Evolutionary conservation across 2,888 invertebrate genomes (phyloP).

Genomic region (Oscheius myriophilus): DNA sequence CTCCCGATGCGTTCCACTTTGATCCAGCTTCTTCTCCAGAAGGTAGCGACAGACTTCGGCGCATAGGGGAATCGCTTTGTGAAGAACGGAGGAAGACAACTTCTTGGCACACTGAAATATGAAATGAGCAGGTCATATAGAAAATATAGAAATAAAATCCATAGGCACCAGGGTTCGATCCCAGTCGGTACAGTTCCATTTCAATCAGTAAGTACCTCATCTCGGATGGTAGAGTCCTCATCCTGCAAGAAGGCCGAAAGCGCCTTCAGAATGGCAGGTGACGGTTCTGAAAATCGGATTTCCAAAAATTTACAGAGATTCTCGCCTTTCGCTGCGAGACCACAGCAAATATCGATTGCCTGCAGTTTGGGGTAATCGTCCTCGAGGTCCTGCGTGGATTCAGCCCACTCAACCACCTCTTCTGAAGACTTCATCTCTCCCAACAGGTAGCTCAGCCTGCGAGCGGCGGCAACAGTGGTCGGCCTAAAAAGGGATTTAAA

Average conservation of each 20-base stretch:
- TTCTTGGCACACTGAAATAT: conserved; percentile 25
- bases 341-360: conserved; percentile 18
- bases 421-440: background rate
- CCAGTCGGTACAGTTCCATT: too few relatives aligned
- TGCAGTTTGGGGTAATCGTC: conserved; percentile 12
- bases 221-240: conserved; percentile 35
- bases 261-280: conserved; percentile 29
- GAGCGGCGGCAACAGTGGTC: background rate
- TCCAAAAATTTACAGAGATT: background rate
- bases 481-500: background rate
- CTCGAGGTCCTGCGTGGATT: conserved; percentile 15
- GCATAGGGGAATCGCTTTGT: background rate
- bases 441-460: background rate
- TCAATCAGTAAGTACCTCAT: conserved; percentile 28
- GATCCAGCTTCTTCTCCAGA: background rate
- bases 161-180: too few relatives aligned
- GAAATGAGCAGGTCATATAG: background rate
- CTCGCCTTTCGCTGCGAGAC: background rate
- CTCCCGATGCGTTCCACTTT: background rate
- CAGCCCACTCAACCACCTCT: background rate
- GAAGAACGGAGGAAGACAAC: background rate
- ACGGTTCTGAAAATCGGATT: background rate
- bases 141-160: too few relatives aligned
- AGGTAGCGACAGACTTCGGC: conserved; percentile 18
- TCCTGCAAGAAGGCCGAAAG: conserved; percentile 38